phyloP scores from a whole-genome alignment of 2,797 vertebrate genomes.

The Balearica regulorum region DNA sequence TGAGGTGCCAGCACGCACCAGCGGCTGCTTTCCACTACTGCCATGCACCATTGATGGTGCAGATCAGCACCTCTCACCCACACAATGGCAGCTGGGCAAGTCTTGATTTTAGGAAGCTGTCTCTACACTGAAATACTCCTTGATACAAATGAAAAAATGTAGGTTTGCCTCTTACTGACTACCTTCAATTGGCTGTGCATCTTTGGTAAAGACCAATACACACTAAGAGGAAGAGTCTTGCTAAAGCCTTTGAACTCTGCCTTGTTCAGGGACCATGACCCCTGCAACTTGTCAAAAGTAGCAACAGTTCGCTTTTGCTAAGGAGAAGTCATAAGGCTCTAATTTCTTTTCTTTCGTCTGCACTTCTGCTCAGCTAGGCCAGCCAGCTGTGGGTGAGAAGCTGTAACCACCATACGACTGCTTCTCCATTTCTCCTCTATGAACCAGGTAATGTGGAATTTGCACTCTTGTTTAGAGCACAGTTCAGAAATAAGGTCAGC shows the following conservation, averaged over 20 bases:
- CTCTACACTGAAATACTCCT: neutral
- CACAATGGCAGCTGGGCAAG: neutral
- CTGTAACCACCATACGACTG: neutral
- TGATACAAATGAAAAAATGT: neutral
- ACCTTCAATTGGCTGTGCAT: rapidly evolving
- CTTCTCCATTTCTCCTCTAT: neutral
- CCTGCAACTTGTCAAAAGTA: neutral
- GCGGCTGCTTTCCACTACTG: neutral
- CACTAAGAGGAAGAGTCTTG: neutral
- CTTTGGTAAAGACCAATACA: neutral
- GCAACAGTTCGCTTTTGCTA: neutral
- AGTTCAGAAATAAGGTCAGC: neutral
- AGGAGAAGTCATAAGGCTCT: neutral
- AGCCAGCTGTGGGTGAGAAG: neutral
- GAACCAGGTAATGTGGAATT: neutral
- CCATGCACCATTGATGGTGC: rapidly evolving
- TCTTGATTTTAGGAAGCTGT: neutral
- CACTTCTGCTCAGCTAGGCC: neutral
- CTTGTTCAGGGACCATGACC: neutral
- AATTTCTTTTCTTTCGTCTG: neutral
- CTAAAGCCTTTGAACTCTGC: neutral
- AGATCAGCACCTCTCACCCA: neutral
- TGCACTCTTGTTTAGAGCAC: neutral
- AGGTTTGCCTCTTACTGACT: neutral
- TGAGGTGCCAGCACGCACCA: neutral